Evolutionary conservation across 1,140 invertebrate genomes (phyloP).

Genomic region (Vollenhovia emeryi): DNA sequence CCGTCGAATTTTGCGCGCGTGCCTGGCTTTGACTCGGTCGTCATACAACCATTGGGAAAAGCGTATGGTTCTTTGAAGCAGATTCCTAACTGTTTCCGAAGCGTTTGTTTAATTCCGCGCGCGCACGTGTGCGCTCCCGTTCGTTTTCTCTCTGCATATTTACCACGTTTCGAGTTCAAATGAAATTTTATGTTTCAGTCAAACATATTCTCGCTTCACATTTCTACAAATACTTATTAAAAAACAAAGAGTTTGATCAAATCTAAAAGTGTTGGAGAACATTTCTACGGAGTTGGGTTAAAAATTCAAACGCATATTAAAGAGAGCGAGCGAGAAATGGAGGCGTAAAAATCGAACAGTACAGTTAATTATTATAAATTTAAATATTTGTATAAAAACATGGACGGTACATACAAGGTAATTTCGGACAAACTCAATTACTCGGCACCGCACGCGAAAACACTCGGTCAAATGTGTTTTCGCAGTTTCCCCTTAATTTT

Average conservation of each 20-base stretch:
- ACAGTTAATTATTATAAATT: not conserved
- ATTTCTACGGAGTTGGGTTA: not conserved
- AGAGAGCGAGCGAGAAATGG: not conserved
- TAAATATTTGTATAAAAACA: not conserved
- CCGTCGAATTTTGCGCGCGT: not conserved
- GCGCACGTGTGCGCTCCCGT: not conserved
- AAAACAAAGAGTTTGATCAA: not conserved
- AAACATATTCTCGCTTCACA: conserved; percentile 1
- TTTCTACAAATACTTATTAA: not conserved
- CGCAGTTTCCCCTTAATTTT: not conserved
- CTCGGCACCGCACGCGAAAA: not conserved
- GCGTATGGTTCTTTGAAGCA: not conserved
- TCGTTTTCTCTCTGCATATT: not conserved
- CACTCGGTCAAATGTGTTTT: not conserved
- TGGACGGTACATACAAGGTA: not conserved
- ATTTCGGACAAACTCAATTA: not conserved
- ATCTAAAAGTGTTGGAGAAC: not conserved
- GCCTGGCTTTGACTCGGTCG: not conserved
- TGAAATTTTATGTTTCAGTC: conserved; percentile 1
- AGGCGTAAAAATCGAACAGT: not conserved
- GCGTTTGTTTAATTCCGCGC: conserved; percentile 20
- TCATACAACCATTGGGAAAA: conserved; percentile 3
- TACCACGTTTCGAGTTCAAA: not conserved
- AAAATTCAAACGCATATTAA: not conserved
- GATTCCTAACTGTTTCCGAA: not conserved